Evolutionary conservation across 2,888 invertebrate species (phyloP).

Genomic region (Drosophila atroscutellata): DNA sequence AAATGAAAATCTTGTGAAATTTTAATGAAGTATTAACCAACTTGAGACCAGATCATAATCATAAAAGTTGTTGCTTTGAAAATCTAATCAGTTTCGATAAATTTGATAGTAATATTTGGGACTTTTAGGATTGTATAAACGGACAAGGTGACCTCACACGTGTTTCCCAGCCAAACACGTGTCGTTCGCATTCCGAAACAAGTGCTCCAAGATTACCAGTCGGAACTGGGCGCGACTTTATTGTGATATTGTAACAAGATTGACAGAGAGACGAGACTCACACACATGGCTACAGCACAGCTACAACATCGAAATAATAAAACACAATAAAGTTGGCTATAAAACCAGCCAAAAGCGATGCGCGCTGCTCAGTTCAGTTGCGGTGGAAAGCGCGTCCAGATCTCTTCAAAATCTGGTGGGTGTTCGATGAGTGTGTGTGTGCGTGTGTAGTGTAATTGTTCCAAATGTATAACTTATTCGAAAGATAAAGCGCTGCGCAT

Average conservation of each 20-base stretch:
- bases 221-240: conserved; percentile 42
- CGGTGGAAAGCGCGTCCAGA: conserved; percentile 48
- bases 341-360: conserved; percentile 57
- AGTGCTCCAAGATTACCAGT: conserved; percentile 19
- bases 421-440: conserved; percentile 7
- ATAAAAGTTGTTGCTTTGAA: not conserved
- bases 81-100: not conserved
- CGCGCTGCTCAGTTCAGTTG: conserved; percentile 53
- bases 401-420: conserved; percentile 32
- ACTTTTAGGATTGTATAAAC: not conserved
- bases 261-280: conserved; percentile 19
- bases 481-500: conserved; percentile 3
- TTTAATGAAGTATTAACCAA: not conserved
- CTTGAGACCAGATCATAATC: not conserved
- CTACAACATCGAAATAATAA: conserved; percentile 13
- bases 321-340: conserved; percentile 58
- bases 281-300: conserved; percentile 9
- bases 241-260: conserved; percentile 26
- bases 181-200: conserved; percentile 24
- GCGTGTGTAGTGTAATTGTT: conserved; percentile 1
- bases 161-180: conserved; percentile 21
- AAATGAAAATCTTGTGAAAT: not conserved
- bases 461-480: not conserved
- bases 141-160: conserved; percentile 1
- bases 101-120: not conserved